A percentile compares a stretch with the other conserved stretches of the same genome.
Conservation (phyloP, 2,888 invertebrate genomes). For the Acanthoscelides obtectus region DNA sequence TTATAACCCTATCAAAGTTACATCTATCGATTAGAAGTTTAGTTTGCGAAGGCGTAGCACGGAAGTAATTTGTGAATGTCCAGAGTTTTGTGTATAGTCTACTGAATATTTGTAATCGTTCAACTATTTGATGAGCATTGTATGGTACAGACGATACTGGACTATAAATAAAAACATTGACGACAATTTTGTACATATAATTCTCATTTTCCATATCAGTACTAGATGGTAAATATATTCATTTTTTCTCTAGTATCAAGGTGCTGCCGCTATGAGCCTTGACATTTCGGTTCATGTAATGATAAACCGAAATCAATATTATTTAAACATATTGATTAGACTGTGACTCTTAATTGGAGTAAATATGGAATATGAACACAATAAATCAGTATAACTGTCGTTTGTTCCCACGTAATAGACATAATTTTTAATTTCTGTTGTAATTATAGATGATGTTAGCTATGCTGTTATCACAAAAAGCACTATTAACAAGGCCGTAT, state of each 20-base stretch:
- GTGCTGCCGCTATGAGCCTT: not conserved
- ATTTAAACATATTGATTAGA: not conserved
- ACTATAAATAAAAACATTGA: too few species aligned
- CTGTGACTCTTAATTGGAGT: not conserved
- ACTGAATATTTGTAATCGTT: too few species aligned
- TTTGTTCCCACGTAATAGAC: not conserved
- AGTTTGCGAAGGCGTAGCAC: too few species aligned
- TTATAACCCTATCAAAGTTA: too few species aligned
- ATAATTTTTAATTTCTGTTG: not conserved
- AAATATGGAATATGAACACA: not conserved
- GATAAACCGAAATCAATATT: not conserved
- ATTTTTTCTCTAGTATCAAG: not conserved
- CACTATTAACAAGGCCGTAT: not conserved
- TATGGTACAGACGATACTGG: too few species aligned
- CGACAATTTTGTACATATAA: too few species aligned
- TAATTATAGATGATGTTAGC: not conserved
- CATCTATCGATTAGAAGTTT: too few species aligned
- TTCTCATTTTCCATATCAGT: not conserved
- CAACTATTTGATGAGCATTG: too few species aligned
- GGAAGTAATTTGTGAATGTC: too few species aligned
- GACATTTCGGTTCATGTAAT: not conserved
- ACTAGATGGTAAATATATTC: not conserved
- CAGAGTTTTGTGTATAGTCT: too few species aligned
- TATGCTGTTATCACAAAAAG: not conserved
- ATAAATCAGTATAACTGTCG: not conserved